Evolutionary conservation across 2,888 invertebrate species (phyloP), one percentile per base, ranked within the genome.

Genomic region (Microchrysa polita): DNA sequence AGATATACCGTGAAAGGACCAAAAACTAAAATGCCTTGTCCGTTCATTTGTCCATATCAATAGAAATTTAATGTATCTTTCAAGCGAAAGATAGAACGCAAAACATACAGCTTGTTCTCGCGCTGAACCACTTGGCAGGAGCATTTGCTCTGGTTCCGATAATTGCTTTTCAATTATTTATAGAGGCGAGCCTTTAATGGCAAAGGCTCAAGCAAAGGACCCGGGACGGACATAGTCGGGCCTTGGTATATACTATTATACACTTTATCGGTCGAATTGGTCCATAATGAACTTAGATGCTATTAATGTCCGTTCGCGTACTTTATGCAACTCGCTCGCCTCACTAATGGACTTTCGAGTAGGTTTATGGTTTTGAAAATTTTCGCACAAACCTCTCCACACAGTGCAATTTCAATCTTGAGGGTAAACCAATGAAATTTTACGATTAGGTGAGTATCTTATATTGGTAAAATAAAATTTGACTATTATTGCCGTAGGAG

Each of bases 101-200:
- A 34, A n/a, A n/a, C n/a, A n/a, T n/a, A 34, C 27, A 34, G 27
- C 27, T 34, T 7, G 27, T 7, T 34, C 27, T 34, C 27, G 27
- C n/a, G n/a, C n/a, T n/a, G n/a, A n/a, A n/a, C n/a, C n/a, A 69
- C 40, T 22, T 5, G 4, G 55, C 14, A 55, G 44, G 14, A 48
- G 65, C 48, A 65, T 65, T 65, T 65, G 65, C 27, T 2, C 44
- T 65, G 65, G 48, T 34, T 34, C 22, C 65, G 65, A 48, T 48
- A 69, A 69, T 69, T 55, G 57, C 55, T 69, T 69, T 69, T 57
- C 69, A 69, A 69, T 57, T 69, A 69, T 69, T 69, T 69, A 67
- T 67, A 40, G 55, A 34, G 57, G 48, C n/a, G n/a, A 42, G 55
- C 57, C 57, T 69, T 34, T 40, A 22, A 2, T 22, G 7, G 27